Conservation (phyloP, 53 echinoderm and acorn worm genomes). For the Antedon mediterranea region DNA sequence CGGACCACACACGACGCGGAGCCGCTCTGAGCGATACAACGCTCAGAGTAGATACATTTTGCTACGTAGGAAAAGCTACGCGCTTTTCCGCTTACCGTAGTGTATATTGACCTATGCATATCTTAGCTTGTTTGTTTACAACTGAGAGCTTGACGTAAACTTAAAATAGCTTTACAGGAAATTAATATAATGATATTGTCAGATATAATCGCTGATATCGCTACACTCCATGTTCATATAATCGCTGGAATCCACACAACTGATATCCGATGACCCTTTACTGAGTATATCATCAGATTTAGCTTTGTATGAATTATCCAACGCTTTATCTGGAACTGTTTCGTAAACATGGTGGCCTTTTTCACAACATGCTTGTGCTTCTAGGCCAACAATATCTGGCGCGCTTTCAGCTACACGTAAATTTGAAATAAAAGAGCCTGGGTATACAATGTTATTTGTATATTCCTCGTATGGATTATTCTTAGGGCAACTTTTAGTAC, state of each 20-base stretch:
- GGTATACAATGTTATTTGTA: background rate
- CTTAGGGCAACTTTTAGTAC: background rate
- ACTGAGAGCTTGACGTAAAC: background rate
- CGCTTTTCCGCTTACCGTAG: too few species aligned
- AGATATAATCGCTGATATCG: background rate
- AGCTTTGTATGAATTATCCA: background rate
- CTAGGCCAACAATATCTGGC: background rate
- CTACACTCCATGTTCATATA: background rate
- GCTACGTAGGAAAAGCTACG: too few species aligned
- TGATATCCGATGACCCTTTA: background rate
- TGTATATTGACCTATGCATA: too few species aligned
- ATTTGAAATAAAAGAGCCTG: background rate
- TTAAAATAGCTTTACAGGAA: background rate
- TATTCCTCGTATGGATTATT: background rate
- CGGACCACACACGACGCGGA: too few species aligned
- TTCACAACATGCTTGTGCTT: background rate
- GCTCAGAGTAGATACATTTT: too few species aligned
- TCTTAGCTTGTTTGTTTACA: background rate
- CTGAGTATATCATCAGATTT: background rate
- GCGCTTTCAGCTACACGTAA: background rate
- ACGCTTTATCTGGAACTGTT: background rate
- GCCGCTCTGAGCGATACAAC: too few species aligned
- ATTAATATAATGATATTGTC: background rate
- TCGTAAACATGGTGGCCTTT: background rate
- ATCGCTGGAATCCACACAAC: background rate